These are phyloP conservation scores for Myotis brandtii DNA, from an alignment of 2,113 vertebrate genomes.

Conservation along the genomic window DNA sequence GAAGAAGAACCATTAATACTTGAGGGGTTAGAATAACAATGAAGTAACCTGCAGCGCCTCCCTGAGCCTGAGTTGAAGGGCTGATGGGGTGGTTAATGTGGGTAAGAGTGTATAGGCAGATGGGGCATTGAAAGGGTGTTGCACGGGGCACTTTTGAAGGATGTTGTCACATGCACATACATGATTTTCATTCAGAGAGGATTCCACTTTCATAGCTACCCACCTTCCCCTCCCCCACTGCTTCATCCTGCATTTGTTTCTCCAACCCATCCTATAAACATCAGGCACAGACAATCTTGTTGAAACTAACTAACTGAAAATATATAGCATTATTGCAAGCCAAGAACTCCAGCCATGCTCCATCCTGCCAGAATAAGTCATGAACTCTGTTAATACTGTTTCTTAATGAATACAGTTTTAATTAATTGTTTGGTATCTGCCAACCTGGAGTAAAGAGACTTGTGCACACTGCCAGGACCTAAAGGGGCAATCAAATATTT, in stretches of 20 bases:
- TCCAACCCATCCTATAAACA: neutral
- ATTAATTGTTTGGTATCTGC: slow-evolving; percentile 59
- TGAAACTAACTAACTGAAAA: neutral
- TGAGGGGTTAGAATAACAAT: neutral
- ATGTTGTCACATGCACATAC: neutral
- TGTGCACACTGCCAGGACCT: neutral
- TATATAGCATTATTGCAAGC: neutral
- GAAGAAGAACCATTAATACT: neutral
- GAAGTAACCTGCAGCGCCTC: neutral
- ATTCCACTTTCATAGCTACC: neutral
- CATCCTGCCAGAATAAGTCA: neutral
- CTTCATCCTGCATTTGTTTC: neutral
- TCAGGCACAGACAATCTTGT: neutral
- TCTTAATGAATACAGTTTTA: slow-evolving; percentile 56
- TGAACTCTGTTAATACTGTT: neutral
- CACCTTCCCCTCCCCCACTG: accelerated
- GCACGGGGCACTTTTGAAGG: neutral
- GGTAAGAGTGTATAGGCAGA: neutral
- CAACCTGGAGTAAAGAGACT: slow-evolving; percentile 14
- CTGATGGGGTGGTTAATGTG: neutral
- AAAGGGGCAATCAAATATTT: neutral
- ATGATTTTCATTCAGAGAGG: neutral
- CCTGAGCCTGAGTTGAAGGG: neutral
- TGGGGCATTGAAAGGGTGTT: neutral
- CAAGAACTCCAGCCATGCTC: neutral